Evolutionary conservation across 2,113 vertebrate species (phyloP).

Genomic region (Phylloscopus trochiloides): DNA sequence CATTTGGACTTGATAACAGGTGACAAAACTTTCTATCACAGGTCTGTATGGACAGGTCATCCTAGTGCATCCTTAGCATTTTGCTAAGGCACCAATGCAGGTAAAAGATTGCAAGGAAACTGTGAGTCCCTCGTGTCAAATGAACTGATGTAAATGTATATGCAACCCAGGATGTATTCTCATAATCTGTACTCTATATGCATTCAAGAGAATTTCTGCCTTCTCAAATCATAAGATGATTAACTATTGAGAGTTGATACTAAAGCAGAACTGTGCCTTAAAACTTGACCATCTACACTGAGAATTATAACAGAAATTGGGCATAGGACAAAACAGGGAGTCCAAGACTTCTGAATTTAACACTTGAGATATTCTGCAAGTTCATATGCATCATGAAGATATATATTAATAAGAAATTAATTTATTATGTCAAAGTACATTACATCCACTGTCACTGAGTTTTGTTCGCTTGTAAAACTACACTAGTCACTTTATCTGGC

Average conservation of each 20-base stretch:
- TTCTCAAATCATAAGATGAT: background rate
- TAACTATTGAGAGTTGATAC: background rate
- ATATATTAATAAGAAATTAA: background rate
- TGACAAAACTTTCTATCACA: background rate
- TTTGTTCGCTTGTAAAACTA: background rate
- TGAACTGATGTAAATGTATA: background rate
- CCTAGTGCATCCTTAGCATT: background rate
- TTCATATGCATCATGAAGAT: background rate
- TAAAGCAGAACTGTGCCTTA: background rate
- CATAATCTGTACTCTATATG: background rate
- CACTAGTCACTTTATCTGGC: background rate
- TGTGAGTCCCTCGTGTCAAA: background rate
- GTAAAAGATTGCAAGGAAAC: background rate
- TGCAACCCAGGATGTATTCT: background rate
- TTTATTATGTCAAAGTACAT: background rate
- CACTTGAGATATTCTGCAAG: background rate
- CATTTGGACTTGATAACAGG: background rate
- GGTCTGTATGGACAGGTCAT: background rate
- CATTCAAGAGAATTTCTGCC: background rate
- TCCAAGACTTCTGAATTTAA: background rate
- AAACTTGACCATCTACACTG: background rate
- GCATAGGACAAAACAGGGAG: background rate
- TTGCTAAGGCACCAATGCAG: background rate
- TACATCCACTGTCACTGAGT: background rate
- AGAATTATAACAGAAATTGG: background rate